A percentile compares a stretch with the other conserved stretches of the same genome.
phyloP scores from a whole-genome alignment of 2,888 invertebrate species.

The Omphaloscelis lunosa region DNA sequence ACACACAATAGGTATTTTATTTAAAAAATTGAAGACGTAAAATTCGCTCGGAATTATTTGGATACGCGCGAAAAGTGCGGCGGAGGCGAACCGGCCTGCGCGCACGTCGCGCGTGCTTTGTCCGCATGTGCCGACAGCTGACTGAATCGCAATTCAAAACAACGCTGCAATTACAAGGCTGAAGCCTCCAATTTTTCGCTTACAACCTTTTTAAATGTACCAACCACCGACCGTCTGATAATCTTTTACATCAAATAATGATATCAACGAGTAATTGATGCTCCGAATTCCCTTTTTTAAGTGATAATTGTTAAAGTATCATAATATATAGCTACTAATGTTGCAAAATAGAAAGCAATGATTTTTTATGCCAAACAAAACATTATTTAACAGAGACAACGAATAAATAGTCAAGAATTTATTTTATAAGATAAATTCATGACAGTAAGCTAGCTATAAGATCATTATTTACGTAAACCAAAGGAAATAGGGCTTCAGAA shows the following conservation, averaged over 20 bases:
- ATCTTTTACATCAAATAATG: slow-evolving; percentile 20
- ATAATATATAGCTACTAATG: not conserved
- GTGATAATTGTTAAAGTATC: not conserved
- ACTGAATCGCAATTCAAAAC: slow-evolving; percentile 89
- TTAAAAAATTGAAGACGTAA: slow-evolving; percentile 36
- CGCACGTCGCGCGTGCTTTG: slow-evolving; percentile 88
- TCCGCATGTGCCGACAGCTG: slow-evolving; percentile 88
- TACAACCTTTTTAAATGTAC: slow-evolving; percentile 72
- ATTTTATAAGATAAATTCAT: slow-evolving; percentile 34
- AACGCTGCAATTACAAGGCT: slow-evolving; percentile 85
- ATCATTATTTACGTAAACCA: slow-evolving; percentile 46
- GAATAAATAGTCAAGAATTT: slow-evolving; percentile 42
- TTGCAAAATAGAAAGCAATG: slow-evolving; percentile 24
- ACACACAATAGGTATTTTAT: slow-evolving; percentile 40
- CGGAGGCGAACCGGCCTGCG: slow-evolving; percentile 77
- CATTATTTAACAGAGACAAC: slow-evolving; percentile 22
- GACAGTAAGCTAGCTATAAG: slow-evolving; percentile 34
- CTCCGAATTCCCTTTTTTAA: slow-evolving; percentile 1
- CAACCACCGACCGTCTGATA: slow-evolving; percentile 64
- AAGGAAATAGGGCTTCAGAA: slow-evolving; percentile 45
- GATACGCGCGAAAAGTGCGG: slow-evolving; percentile 80
- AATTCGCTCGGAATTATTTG: slow-evolving; percentile 69
- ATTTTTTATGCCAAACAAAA: slow-evolving; percentile 26
- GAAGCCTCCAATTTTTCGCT: slow-evolving; percentile 84
- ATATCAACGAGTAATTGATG: slow-evolving; percentile 14